These are phyloP conservation scores for Macropis europaea DNA, from an alignment of 2,888 invertebrate genomes.

Conservation along the genomic window DNA sequence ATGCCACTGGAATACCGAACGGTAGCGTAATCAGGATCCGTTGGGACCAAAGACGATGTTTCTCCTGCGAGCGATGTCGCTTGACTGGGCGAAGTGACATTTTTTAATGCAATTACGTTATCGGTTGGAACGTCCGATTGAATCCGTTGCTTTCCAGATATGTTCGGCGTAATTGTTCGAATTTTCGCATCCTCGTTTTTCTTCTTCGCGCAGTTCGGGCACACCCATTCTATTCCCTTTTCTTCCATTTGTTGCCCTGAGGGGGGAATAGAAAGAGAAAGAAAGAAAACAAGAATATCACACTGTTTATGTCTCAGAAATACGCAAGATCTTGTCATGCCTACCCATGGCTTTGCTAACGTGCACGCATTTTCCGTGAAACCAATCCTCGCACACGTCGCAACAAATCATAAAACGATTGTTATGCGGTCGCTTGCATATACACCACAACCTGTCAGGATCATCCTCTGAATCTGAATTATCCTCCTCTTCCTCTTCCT, in stretches of 20 bases:
- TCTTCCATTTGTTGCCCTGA: slow-evolving; percentile 92
- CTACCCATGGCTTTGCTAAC: slow-evolving; percentile 93
- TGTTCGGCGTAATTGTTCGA: slow-evolving; percentile 15
- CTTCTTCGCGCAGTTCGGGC: slow-evolving; percentile 89
- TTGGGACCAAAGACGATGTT: neutral
- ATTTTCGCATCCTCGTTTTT: slow-evolving; percentile 69
- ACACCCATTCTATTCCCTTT: slow-evolving; percentile 93
- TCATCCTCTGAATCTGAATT: slow-evolving; percentile 94
- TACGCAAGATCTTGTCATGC: slow-evolving; percentile 12
- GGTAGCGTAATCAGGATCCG: slow-evolving; percentile 18
- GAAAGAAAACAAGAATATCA: neutral
- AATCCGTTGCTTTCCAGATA: slow-evolving; percentile 40
- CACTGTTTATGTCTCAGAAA: too few species aligned
- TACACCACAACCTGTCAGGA: slow-evolving; percentile 96
- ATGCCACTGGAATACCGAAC: slow-evolving; percentile 67
- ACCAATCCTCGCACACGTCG: slow-evolving; percentile 98
- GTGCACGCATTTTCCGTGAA: slow-evolving; percentile 98
- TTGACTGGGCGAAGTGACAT: slow-evolving; percentile 3
- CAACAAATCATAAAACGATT: slow-evolving; percentile 99
- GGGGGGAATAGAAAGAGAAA: neutral
- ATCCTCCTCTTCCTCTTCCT: slow-evolving; percentile 82
- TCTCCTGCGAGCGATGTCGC: slow-evolving; percentile 10
- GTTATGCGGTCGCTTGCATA: slow-evolving; percentile 96
- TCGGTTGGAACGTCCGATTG: slow-evolving; percentile 37
- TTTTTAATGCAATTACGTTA: slow-evolving; percentile 11